phyloP scores from a whole-genome alignment of 2,797 vertebrate species.

The Pangasius macronema region DNA sequence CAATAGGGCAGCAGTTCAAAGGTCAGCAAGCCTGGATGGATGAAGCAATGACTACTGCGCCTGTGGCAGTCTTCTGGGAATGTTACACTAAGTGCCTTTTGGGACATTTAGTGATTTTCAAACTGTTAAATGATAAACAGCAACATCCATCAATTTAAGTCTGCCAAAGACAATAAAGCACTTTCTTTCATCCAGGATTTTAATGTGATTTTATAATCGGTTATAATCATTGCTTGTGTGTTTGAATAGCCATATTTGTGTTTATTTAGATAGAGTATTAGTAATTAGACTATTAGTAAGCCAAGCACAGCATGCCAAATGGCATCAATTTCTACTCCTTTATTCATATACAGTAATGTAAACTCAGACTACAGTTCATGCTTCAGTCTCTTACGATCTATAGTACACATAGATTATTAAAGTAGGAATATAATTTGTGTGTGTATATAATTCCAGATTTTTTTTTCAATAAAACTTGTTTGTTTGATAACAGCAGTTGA shows the following conservation, averaged over 20 bases:
- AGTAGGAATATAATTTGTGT: neutral
- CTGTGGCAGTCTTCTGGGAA: constrained; percentile 9
- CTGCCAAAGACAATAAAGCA: neutral
- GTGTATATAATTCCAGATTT: neutral
- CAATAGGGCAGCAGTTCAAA: constrained; percentile 70
- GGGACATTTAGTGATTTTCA: neutral
- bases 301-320: neutral
- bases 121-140: constrained; percentile 8
- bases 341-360: neutral
- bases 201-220: neutral
- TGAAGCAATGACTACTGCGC: constrained; percentile 13
- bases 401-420: neutral
- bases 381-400: neutral
- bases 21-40: constrained; percentile 62
- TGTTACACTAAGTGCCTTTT: constrained; percentile 7
- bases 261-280: neutral
- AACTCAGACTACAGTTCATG: neutral
- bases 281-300: neutral
- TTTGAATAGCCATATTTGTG: neutral
- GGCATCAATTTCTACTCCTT: neutral
- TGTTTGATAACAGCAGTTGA: neutral
- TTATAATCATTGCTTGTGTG: neutral
- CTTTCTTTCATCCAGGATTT: neutral
- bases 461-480: neutral
- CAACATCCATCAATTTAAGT: neutral